These are phyloP conservation scores for Sebastes elongatus DNA, from an alignment of 2,797 vertebrate species.

Conservation along the genomic window DNA sequence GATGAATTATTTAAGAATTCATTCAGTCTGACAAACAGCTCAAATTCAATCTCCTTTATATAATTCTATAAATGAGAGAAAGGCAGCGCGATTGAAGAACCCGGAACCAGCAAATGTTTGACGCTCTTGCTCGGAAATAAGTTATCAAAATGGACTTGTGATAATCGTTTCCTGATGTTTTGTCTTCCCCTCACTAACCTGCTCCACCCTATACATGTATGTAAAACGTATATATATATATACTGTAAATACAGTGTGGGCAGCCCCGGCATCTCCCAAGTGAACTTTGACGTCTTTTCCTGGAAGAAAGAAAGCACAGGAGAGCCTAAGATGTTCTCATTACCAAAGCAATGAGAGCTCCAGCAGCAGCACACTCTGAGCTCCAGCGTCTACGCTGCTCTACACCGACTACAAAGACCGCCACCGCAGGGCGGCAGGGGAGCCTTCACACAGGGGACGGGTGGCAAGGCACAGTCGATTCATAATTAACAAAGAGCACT, in stretches of 20 bases:
- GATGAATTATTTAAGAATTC: neutral
- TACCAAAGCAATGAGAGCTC: neutral
- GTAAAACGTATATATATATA: neutral
- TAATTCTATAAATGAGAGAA: neutral
- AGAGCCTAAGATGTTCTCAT: neutral
- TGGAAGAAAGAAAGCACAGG: neutral
- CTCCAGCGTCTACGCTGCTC: neutral
- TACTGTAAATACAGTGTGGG: neutral
- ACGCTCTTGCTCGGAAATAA: neutral
- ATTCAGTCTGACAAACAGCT: neutral
- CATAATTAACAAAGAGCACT: slow-evolving; percentile 49
- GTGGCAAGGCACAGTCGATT: slow-evolving; percentile 28
- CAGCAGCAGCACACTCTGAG: neutral
- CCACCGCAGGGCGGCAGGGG: slow-evolving; percentile 28
- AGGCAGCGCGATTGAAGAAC: neutral
- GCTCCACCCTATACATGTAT: neutral
- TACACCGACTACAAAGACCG: slow-evolving; percentile 38
- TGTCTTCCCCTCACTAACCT: neutral
- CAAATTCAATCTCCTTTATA: neutral
- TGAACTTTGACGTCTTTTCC: slow-evolving; percentile 27
- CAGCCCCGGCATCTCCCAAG: neutral
- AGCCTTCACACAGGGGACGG: slow-evolving; percentile 36
- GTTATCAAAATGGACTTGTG: neutral
- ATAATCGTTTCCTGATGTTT: neutral
- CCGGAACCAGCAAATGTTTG: neutral